phyloP scores from a whole-genome alignment of 2,113 vertebrate genomes.

The Synchiropus splendidus region DNA sequence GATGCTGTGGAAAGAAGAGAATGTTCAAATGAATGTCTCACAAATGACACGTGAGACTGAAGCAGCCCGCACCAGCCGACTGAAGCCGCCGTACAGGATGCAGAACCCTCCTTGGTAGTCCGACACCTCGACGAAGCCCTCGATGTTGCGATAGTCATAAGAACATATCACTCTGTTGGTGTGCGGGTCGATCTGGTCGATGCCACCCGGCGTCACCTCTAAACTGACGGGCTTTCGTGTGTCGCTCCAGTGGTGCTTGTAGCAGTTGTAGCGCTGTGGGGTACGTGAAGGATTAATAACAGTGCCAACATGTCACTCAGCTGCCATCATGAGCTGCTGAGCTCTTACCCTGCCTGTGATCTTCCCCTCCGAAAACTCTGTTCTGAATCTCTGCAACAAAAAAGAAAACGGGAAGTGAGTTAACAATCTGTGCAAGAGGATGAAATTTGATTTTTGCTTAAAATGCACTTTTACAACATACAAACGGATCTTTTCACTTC shows the following conservation, averaged over 20 bases:
- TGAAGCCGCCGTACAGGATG: conserved; percentile 92
- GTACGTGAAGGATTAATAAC: not conserved
- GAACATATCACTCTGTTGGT: conserved; percentile 92
- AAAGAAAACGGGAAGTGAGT: not conserved
- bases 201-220: conserved; percentile 94
- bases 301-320: too few relatives aligned
- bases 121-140: conserved; percentile 89
- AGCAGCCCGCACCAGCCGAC: conserved; percentile 80
- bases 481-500: too few relatives aligned
- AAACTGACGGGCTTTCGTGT: conserved; percentile 76
- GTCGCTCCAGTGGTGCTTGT: conserved; percentile 98
- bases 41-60: not conserved
- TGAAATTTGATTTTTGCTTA: too few relatives aligned
- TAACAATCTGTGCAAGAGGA: not conserved
- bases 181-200: conserved; percentile 91
- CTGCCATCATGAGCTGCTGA: too few relatives aligned
- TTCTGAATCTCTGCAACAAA: conserved; percentile 84
- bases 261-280: conserved; percentile 87
- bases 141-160: conserved; percentile 96
- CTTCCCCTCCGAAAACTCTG: conserved; percentile 97
- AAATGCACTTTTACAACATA: not conserved
- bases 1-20: conserved; percentile 67
- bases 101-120: conserved; percentile 96
- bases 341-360: conserved; percentile 92
- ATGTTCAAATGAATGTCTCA: not conserved